These are phyloP conservation scores for Hiodon alosoides DNA, from an alignment of 2,113 vertebrate genomes.

Conservation along the genomic window DNA sequence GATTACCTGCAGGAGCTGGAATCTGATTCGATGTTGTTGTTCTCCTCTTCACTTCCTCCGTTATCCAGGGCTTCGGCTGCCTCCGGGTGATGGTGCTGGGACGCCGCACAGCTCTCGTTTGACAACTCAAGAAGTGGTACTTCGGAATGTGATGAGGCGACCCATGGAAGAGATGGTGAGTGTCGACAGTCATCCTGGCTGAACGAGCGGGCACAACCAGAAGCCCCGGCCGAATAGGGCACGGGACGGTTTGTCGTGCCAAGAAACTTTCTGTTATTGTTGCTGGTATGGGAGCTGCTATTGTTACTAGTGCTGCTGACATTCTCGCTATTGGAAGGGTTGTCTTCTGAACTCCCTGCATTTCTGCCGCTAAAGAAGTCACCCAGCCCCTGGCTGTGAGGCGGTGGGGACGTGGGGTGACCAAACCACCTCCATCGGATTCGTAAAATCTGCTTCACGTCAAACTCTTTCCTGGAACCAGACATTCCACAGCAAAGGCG, in stretches of 20 bases:
- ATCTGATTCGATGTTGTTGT: slow-evolving; percentile 67
- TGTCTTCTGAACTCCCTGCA: slow-evolving; percentile 42
- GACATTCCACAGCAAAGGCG: slow-evolving; percentile 66
- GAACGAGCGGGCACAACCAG: slow-evolving; percentile 66
- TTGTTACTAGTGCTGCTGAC: slow-evolving; percentile 10
- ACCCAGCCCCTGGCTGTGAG: slow-evolving; percentile 67
- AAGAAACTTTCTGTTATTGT: slow-evolving; percentile 75
- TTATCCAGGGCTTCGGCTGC: slow-evolving; percentile 49
- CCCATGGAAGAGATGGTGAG: slow-evolving; percentile 76
- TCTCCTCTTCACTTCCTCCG: slow-evolving; percentile 74
- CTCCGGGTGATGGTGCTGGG: slow-evolving; percentile 10
- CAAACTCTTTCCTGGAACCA: slow-evolving; percentile 94
- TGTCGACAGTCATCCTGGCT: slow-evolving; percentile 83
- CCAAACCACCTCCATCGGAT: slow-evolving; percentile 97
- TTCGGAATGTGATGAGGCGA: slow-evolving; percentile 74
- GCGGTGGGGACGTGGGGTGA: slow-evolving; percentile 76
- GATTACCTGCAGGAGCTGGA: slow-evolving; percentile 90
- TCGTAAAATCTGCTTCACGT: slow-evolving; percentile 96
- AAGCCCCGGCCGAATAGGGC: slow-evolving; percentile 54
- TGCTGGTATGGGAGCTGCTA: slow-evolving; percentile 49
- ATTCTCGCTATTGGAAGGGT: slow-evolving; percentile 60
- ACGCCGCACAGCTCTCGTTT: slow-evolving; percentile 42
- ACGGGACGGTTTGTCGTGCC: slow-evolving; percentile 60
- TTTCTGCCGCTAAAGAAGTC: slow-evolving; percentile 71
- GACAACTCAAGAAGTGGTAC: slow-evolving; percentile 62